Evolutionary conservation across 2,888 invertebrate genomes (phyloP).

Genomic region (Eremobia ochroleuca): DNA sequence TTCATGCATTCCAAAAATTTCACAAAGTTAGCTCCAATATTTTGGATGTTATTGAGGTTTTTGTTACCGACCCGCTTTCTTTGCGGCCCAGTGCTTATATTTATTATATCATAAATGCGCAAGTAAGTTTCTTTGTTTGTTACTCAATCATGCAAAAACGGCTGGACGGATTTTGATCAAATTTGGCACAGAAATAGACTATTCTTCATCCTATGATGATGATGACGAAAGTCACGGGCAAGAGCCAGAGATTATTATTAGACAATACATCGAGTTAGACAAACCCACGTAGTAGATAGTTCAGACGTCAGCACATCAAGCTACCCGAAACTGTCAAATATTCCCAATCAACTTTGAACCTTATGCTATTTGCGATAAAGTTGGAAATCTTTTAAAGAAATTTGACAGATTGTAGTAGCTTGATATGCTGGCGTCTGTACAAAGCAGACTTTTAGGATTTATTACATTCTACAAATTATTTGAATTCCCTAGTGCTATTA

Average conservation of each 20-base stretch:
- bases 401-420: no score
- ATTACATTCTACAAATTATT: conserved; percentile 5
- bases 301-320: no score
- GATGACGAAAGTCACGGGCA: not conserved
- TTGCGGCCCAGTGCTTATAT: no score
- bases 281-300: not conserved
- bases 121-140: not conserved
- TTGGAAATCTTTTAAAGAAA: no score
- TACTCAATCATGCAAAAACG: not conserved
- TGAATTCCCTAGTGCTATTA: not conserved
- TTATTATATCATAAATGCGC: not conserved
- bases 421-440: no score
- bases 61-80: no score
- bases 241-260: not conserved
- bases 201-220: not conserved
- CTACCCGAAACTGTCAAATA: no score
- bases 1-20: no score
- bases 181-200: not conserved
- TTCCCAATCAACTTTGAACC: no score
- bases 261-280: not conserved
- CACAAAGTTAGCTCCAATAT: no score
- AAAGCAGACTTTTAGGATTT: not conserved
- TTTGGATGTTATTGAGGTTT: no score
- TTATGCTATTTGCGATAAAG: no score
- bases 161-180: not conserved